Conservation (phyloP, 1,140 invertebrate species). For the Heliconius himera region DNA sequence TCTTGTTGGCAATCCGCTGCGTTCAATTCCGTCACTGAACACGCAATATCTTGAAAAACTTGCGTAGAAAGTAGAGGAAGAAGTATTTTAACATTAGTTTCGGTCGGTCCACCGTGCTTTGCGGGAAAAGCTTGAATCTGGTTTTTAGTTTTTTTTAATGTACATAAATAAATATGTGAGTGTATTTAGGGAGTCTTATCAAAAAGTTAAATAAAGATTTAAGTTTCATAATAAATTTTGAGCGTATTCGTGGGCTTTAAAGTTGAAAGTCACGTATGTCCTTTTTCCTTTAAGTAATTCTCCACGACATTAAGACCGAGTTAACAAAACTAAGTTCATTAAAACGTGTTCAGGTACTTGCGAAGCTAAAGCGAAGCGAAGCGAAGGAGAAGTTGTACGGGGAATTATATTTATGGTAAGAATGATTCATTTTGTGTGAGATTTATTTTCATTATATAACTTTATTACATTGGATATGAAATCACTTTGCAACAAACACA, state of each 20-base stretch:
- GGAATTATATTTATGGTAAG: not conserved
- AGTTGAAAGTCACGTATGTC: constrained; percentile 6
- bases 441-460: not conserved
- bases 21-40: too few species aligned
- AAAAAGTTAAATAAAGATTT: not conserved
- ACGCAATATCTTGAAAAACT: too few species aligned
- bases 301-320: constrained; percentile 22
- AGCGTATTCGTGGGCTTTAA: not conserved
- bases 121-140: too few species aligned
- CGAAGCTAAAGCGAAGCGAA: not conserved
- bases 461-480: too few species aligned
- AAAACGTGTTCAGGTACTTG: constrained; percentile 9
- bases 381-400: not conserved
- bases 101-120: too few species aligned
- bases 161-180: not conserved
- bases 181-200: not conserved
- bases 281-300: constrained; percentile 10
- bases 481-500: too few species aligned
- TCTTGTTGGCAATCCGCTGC: too few species aligned
- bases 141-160: not conserved
- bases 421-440: not conserved
- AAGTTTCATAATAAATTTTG: not conserved
- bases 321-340: constrained; percentile 30
- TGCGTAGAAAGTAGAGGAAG: too few species aligned
- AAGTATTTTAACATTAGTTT: too few species aligned